Percentiles rank a stretch among this genome's conserved stretches.
Evolutionary conservation across 2,888 invertebrate genomes (phyloP).

Genomic region (Spisula subtruncata): DNA sequence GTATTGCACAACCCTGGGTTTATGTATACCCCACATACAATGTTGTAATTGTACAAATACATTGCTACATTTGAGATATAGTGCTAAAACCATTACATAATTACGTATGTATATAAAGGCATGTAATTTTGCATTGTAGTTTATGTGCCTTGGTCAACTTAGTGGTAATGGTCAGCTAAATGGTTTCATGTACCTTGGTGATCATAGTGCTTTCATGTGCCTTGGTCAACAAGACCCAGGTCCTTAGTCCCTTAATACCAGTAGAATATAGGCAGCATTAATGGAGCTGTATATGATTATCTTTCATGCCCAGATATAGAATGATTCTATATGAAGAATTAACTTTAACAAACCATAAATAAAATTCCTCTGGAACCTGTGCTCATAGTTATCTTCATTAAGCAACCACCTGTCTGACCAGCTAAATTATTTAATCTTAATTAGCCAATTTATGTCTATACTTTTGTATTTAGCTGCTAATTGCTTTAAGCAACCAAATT

Average conservation of each 20-base stretch:
- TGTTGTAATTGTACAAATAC: neutral
- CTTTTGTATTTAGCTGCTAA: too few relatives aligned
- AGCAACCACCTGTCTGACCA: too few relatives aligned
- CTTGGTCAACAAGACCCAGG: neutral
- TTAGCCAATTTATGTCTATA: too few relatives aligned
- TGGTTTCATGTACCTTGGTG: neutral
- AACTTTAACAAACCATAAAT: too few relatives aligned
- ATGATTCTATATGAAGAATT: too few relatives aligned
- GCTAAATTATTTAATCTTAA: too few relatives aligned
- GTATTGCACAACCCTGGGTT: neutral
- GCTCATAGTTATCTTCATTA: too few relatives aligned
- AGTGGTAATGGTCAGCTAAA: neutral
- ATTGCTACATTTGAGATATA: constrained; percentile 1
- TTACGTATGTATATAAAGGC: neutral
- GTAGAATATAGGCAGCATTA: too few relatives aligned
- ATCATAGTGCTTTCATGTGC: neutral
- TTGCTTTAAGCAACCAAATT: too few relatives aligned
- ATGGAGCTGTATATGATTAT: too few relatives aligned
- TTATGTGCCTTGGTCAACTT: neutral
- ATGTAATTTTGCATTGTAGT: neutral
- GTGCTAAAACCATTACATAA: constrained; percentile 4
- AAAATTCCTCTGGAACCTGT: too few relatives aligned
- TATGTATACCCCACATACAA: neutral
- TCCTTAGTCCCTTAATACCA: neutral
- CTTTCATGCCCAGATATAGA: too few relatives aligned